phyloP scores from a whole-genome alignment of 1,140 invertebrate species.

The Bombus pyrosoma region DNA sequence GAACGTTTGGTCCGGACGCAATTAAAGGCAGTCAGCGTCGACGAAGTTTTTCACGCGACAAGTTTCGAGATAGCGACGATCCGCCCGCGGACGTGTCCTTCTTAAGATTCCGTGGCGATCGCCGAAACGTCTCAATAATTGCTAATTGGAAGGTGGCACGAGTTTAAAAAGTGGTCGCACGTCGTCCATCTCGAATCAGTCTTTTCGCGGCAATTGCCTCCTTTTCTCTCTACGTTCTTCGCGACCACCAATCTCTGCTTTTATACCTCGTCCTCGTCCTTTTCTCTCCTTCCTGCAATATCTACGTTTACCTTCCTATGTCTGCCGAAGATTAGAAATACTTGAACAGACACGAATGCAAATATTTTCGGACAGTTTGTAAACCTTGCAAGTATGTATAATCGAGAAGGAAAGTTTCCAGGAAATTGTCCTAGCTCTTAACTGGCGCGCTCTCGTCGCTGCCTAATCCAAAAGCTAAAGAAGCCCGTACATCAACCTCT shows the following conservation, averaged over 20 bases:
- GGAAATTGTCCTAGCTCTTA: no score
- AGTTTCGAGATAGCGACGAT: neutral
- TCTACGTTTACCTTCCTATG: neutral
- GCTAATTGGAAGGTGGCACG: constrained; percentile 63
- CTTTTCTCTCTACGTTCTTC: neutral
- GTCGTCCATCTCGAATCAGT: constrained; percentile 61
- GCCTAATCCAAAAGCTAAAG: neutral
- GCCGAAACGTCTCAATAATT: constrained; percentile 66
- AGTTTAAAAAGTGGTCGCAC: constrained; percentile 68
- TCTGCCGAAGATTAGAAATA: neutral
- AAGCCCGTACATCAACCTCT: neutral
- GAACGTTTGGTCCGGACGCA: neutral
- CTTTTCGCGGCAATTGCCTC: constrained; percentile 23
- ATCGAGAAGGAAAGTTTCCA: no score
- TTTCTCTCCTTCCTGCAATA: neutral
- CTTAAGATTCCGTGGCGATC: constrained; percentile 58
- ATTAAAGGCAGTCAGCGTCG: constrained; percentile 18
- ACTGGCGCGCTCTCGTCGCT: neutral
- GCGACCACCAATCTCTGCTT: neutral
- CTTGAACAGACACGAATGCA: neutral
- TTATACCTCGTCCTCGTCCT: no score
- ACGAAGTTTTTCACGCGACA: constrained; percentile 37
- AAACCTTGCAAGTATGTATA: rapidly evolving
- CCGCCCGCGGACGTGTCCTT: constrained; percentile 24
- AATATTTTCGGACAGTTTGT: neutral